These are phyloP conservation scores for Cyprinella venusta DNA, from an alignment of 2,797 vertebrate species.

Conservation along the genomic window DNA sequence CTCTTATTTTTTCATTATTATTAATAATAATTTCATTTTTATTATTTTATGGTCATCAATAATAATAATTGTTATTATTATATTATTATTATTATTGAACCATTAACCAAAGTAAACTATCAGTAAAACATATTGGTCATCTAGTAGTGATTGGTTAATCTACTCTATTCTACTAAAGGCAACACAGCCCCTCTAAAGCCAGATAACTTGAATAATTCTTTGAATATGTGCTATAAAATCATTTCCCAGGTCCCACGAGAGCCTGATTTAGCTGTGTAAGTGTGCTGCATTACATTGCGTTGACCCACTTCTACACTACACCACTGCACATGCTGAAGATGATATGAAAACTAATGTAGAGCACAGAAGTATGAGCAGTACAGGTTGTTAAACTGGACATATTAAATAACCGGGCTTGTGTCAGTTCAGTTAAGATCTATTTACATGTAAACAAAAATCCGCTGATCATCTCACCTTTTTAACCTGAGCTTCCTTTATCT, in stretches of 20 bases:
- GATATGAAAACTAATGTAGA: not conserved
- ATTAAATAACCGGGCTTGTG: not conserved
- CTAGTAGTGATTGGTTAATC: not conserved
- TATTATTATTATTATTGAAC: not conserved
- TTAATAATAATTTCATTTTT: not conserved
- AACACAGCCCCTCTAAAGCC: not conserved
- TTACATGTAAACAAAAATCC: not conserved
- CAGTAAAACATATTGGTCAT: not conserved
- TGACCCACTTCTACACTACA: slow-evolving; percentile 54
- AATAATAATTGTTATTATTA: too few species aligned
- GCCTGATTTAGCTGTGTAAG: slow-evolving; percentile 30
- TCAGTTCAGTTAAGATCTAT: slow-evolving; percentile 1
- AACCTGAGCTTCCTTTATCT: slow-evolving; percentile 91
- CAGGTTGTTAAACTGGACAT: not conserved
- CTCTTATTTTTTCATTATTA: not conserved
- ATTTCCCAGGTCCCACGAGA: slow-evolving; percentile 47
- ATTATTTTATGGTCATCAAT: not conserved
- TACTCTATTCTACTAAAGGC: too few species aligned
- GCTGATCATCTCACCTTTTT: slow-evolving; percentile 80
- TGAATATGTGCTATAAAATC: slow-evolving; percentile 39
- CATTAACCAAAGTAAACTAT: not conserved
- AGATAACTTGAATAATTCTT: not conserved
- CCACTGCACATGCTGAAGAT: not conserved
- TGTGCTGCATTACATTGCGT: slow-evolving; percentile 38
- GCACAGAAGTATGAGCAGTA: not conserved